Evolutionary conservation across 2,797 vertebrate species (phyloP), one percentile per base, ranked within the genome.

Genomic region (Cossypha caffra): DNA sequence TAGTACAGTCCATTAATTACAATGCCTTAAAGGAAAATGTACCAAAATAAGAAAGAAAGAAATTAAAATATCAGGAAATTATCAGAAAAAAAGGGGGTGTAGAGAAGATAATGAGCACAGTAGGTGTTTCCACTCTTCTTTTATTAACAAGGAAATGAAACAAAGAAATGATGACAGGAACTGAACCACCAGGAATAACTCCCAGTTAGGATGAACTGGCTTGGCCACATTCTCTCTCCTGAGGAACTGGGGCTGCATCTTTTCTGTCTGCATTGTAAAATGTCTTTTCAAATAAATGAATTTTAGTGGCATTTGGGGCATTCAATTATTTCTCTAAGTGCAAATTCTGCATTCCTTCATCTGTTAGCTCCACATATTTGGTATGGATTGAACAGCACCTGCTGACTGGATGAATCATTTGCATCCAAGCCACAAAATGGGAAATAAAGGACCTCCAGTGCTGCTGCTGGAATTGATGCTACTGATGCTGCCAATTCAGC

Each of bases 1-100:
- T 93, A 98, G 95, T 94, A 90, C 23, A 96, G 95, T 81, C 96
- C 97, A 96, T 98, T 98, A 97, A 98, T 98, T 97, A 96, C 95
- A 93, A 94, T 71, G 93, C 95, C 97, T 98, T 96, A 96, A 97
- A 97, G 97, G 95, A 95, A 98, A 96, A 97, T 94, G 78, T 90
- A 93, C 42, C 79, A 95, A 93, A 80, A 84, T 54, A 51, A 77
- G 50, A 89, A 68, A 66, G 95, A 92, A 88, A 96, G 38, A 93
- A 95, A 96, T 94, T 94, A 94, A 96, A 98, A 94, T 94, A 97
- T 94, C 77, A 80, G 82, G 75, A 95, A 96, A 95, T 95, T 75
- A 94, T 89, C 47, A 59, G 76, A 16, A 83, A 93, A 86, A 87
- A 5, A 42, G 29, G 26, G n/a, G 52, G 28, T 51, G 48, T 12